Base-by-base conservation (phyloP, 2,113 vertebrate species). In the Tragelaphus scriptus region DNA sequence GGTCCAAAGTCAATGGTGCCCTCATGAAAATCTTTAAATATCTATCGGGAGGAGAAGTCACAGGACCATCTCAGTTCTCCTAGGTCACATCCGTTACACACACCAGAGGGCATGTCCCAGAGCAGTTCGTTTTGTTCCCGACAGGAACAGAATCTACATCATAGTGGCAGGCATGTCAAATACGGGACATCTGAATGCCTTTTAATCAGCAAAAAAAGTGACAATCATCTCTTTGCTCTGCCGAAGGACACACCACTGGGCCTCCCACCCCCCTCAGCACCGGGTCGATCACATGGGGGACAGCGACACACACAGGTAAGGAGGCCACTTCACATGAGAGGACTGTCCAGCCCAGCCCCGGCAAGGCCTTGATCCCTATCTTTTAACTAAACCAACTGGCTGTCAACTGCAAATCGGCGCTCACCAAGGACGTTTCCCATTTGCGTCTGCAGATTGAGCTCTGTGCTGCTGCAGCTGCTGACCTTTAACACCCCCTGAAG, bases 1-100 rank as follows among this genome's bases (percentile, higher is more conserved):
- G 99, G 99, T 56, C 99, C 99, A 97, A 99, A 99, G 92, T 99
- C 98, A 97, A 99, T 99, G 90, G 98, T 94, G 71, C 99, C 99
- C 98, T 99, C 99, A 15, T 99, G 98, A 75, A 99, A 99, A 91
- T 99, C 99, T 96, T 99, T 99, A 98, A 99, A 99, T 97, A 99
- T 99, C 99, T 99, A 91, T 81, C 11, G 47, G 93, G 94, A 8
- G 94, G 95, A 17, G 94, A 88, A 56, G 51, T 49, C 49, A 71
- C 26, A 26, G 63, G 58, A 0, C 15, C 40, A 5, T 16, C 36
- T 58, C 4, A 5, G 47, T 40, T 68, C 51, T 59, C 44, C 63
- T 4, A 11, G 51, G 10, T 40, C 9, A 30, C 0, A 10, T 32
- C 12, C 1, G 0, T 61, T 2, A 1, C 1, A 53, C 2, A 26